Conservation (phyloP, 2,888 invertebrate genomes). For the Leptinotarsa juncta region DNA sequence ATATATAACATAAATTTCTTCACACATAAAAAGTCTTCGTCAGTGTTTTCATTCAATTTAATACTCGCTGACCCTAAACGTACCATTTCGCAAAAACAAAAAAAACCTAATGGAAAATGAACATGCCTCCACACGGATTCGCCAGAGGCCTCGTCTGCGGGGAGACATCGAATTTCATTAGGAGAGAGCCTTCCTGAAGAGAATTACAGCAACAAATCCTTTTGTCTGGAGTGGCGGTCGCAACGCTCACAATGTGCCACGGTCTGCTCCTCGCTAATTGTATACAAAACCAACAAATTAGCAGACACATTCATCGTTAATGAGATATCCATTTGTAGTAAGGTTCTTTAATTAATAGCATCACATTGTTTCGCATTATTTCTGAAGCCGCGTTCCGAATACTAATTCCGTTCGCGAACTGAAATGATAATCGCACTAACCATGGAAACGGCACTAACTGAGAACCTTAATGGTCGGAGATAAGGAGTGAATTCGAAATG, state of each 20-base stretch:
- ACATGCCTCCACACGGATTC: neutral
- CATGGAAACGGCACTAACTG: constrained; percentile 19
- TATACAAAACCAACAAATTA: constrained; percentile 59
- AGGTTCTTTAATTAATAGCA: constrained; percentile 51
- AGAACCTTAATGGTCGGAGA: constrained; percentile 3
- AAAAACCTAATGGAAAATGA: constrained; percentile 13
- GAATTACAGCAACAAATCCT: constrained; percentile 49
- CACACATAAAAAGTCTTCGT: neutral
- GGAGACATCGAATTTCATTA: constrained; percentile 52
- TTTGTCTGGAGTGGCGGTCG: constrained; percentile 39
- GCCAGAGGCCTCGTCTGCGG: constrained; percentile 22
- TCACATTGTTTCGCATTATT: constrained; percentile 40
- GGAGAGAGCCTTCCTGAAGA: constrained; percentile 45
- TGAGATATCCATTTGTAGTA: constrained; percentile 54
- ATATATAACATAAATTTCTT: too few species aligned
- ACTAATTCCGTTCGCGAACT: constrained; percentile 29
- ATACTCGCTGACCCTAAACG: neutral
- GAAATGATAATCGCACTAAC: constrained; percentile 19
- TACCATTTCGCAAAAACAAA: constrained; percentile 9
- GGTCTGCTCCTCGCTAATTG: constrained; percentile 41
- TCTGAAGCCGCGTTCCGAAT: constrained; percentile 36
- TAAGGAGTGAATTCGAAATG: constrained; percentile 18
- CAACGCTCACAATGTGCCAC: constrained; percentile 17
- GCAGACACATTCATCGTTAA: constrained; percentile 54
- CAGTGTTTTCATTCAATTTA: constrained; percentile 5